Conservation (phyloP, 2,113 vertebrate genomes). For the Phodopus roborovskii region DNA sequence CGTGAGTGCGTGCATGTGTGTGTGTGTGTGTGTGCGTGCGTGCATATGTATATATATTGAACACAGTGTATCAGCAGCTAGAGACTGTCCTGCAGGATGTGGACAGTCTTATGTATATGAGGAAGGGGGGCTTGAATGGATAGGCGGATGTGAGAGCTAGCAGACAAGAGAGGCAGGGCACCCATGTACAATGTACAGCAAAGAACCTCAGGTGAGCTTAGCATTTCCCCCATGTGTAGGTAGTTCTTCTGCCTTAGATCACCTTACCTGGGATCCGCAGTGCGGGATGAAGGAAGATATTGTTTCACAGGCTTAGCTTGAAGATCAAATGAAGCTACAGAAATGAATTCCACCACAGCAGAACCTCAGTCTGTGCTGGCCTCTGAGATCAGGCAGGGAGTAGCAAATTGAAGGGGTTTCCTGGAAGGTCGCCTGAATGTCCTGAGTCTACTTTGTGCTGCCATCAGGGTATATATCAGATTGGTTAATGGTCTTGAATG, state of each 20-base stretch:
- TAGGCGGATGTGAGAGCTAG: neutral
- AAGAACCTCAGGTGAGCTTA: too few species aligned
- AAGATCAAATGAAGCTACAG: neutral
- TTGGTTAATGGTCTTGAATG: rapidly evolving
- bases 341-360: neutral
- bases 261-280: too few species aligned
- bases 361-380: neutral
- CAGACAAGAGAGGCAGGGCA: neutral
- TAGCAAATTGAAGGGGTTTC: neutral
- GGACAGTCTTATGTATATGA: neutral
- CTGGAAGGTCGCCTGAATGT: too few species aligned
- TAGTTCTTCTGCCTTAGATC: neutral
- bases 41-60: neutral
- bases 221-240: rapidly evolving
- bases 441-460: neutral
- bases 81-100: neutral
- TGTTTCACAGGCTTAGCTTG: neutral
- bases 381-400: neutral
- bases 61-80: neutral
- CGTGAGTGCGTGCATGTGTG: too few species aligned
- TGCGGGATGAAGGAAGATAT: neutral
- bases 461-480: rapidly evolving
- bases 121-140: neutral
- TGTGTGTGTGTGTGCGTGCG: too few species aligned
- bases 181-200: rapidly evolving